Evolutionary conservation across 2,888 invertebrate genomes (phyloP), one percentile per base, ranked within the genome.

Genomic region (Cephus pulcher): DNA sequence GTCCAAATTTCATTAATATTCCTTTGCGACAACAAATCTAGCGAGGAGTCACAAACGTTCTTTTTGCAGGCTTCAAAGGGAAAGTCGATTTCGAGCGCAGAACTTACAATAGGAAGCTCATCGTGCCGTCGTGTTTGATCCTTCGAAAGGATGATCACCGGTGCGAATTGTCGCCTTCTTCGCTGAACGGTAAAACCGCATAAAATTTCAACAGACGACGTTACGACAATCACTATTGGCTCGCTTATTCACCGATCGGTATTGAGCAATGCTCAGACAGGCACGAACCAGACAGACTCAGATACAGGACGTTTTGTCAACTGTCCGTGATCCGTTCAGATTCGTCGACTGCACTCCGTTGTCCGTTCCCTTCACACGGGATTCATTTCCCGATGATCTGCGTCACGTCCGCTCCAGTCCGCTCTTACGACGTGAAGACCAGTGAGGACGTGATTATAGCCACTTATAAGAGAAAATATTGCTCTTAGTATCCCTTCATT

Each of bases 91-190:
- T 76, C 76, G 12, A 69, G 3, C 6, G 30, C 76, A 85, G 82
- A 79, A 91, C 91, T 90, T 85, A 91, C 91, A 91, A 91, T 84
- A 91, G 89, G 88, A 91, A 91, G 90, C 91, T 91, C 91, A 91
- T 91, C 83, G 87, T 90, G 88, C 79, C 32, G 30, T 34, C 34
- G 74, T 15, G 34, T 68, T 56, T 56, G 68, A 30, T 33, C 32
- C 30, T 32, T 33, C 37, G 74, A 33, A 11, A 15, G n/a, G 34
- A 30, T 15, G 37, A 23, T 71, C 37, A 76, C 69, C 30, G 56
- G 69, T 75, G 56, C 56, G 75, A 32, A 30, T n/a, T 69, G 68
- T 32, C 76, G 34, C 34, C 73, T 33, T 11, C 37, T 12, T 74
- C n/a, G 74, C 74, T 34, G 34, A 23, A 74, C 35, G 35, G n/a